Base-by-base conservation (phyloP, 2,113 vertebrate genomes). In the Pica pica region DNA sequence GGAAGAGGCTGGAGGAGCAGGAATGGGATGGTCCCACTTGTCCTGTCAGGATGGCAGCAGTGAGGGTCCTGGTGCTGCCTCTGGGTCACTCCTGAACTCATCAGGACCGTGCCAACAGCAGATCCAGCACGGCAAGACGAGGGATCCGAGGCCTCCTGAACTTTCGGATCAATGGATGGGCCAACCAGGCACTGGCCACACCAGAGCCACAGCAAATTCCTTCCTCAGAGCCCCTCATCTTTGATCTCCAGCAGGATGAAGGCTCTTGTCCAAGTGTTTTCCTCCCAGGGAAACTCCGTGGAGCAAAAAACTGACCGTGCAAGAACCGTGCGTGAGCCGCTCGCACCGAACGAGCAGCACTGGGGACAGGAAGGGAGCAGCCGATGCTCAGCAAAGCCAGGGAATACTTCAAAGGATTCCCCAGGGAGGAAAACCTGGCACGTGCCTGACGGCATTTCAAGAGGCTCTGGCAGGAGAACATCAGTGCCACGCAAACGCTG, bases 241-340 rank as follows among this genome's bases (percentile, higher is more conserved):
- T 31, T 44, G 24, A 46, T n/a, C 14, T 37, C 19, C 47, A 27
- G 0, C 12, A 53, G 80, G 73, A 61, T 2, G 30, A 70, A 64
- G 61, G 27, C 39, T 73, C 70, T 15, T 6, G 5, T 14, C 71
- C 39, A 11, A 74, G 50, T 3, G 21, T 42, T 49, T 33, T 16
- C 35, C 69, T 57, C 41, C 27, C 28, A 11, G 59, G 37, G 86
- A 85, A 82, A 37, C 68, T 65, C 60, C 11, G 0, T 0, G 50
- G 50, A 67, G 49, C 19, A 14, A 63, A 61, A 82, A 76, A 4
- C 1, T 0, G 1, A 31, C 4, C 1, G 73, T 17, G 78, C 42
- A 27, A 31, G 37, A 39, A 27, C 1, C 1, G 0, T 1, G 68
- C 1, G 0, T 0, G 2, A 86, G 79, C 15, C 26, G 0, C 74